Evolutionary conservation across 2,888 invertebrate species (phyloP).

Genomic region (Lasioglossum lativentre): DNA sequence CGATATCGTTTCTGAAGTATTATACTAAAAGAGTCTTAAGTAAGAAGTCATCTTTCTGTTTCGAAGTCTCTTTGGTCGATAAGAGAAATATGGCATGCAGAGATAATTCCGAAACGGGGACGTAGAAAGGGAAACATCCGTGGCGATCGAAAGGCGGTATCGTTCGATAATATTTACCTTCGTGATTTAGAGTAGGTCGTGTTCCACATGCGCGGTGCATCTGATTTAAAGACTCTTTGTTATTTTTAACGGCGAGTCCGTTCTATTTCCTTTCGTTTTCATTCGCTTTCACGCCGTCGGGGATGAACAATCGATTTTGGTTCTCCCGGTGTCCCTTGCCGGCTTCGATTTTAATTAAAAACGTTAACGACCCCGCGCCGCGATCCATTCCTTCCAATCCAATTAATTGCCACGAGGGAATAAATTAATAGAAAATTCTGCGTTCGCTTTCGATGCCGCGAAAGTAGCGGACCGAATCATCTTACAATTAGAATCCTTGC

Average conservation of each 20-base stretch:
- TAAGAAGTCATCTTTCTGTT: background rate
- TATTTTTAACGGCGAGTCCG: slow-evolving; percentile 42
- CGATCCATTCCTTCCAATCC: background rate
- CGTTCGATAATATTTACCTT: slow-evolving; percentile 55
- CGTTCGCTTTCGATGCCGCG: background rate
- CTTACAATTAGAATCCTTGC: background rate
- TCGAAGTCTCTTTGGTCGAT: background rate
- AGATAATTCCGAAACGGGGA: background rate
- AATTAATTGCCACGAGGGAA: background rate
- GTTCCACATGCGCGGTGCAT: slow-evolving; percentile 24
- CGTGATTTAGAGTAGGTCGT: slow-evolving; percentile 37
- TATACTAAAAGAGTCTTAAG: background rate
- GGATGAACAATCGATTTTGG: background rate
- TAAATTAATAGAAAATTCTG: too few species aligned
- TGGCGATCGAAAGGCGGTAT: slow-evolving; percentile 14
- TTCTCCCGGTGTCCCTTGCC: background rate
- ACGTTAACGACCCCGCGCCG: background rate
- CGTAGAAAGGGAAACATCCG: background rate
- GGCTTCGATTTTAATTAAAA: slow-evolving; percentile 23
- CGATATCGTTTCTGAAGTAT: background rate
- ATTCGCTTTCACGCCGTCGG: background rate
- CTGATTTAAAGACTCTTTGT: slow-evolving; percentile 39
- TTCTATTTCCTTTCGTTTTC: slow-evolving; percentile 2
- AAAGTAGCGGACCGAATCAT: background rate
- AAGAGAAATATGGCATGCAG: background rate